phyloP scores from a whole-genome alignment of 2,797 vertebrate genomes.

The Megalops cyprinoides region DNA sequence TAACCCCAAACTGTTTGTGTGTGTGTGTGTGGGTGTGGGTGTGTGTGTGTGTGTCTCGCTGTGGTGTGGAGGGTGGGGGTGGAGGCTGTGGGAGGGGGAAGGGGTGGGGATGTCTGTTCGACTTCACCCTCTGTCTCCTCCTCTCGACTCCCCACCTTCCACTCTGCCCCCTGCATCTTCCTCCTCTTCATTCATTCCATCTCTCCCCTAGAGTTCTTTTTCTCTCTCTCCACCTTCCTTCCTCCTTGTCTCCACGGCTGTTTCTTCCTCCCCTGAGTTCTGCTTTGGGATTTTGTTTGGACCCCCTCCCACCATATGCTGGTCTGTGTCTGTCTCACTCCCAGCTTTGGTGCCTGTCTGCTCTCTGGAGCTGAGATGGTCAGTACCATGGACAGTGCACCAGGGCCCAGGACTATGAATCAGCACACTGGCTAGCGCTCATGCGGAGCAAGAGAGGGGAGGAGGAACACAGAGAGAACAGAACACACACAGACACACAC shows the following conservation, averaged over 20 bases:
- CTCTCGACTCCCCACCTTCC: neutral
- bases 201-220: neutral
- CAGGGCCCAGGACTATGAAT: neutral
- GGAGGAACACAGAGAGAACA: neutral
- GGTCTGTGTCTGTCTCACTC: neutral
- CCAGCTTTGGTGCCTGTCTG: neutral
- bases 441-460: neutral
- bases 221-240: neutral
- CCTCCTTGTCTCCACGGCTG: neutral
- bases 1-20: constrained; percentile 13
- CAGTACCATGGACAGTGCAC: neutral
- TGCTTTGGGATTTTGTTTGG: neutral
- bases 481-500: too few species aligned
- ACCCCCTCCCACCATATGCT: neutral
- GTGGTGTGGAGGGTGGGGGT: neutral
- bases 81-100: neutral
- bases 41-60: constrained; percentile 10
- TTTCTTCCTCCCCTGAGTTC: neutral
- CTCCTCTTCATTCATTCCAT: constrained; percentile 14
- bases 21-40: neutral
- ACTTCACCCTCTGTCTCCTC: neutral
- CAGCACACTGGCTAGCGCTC: neutral
- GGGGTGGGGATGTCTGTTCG: neutral
- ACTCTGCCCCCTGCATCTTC: constrained; percentile 27
- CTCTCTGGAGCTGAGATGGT: neutral